Base-by-base conservation (phyloP, 1,140 invertebrate genomes). In the Mycetomoellerius zeteki region DNA sequence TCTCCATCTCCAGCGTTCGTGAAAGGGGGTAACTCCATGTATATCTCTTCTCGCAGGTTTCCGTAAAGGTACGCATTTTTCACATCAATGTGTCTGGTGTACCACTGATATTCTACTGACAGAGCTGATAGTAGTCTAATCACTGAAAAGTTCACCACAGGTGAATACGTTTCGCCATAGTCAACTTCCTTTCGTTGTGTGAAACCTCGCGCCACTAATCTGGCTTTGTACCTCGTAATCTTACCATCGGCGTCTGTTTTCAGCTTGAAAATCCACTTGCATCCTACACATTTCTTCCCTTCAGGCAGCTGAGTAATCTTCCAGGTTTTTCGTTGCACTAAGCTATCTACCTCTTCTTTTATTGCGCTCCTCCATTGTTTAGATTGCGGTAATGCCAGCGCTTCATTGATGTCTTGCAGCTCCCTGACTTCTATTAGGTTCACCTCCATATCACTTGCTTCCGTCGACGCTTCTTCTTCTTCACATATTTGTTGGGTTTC, bases 151-250 rank as follows among this genome's bases (percentile, higher is more conserved):
- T 27, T 81, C 5, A 27, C 37, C 1, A 84, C 86, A 0, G 62
- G 60, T 1, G 30, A 47, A 19, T 75, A 82, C 24, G 76, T 64
- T 5, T 84, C 78, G 0, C 0, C 2, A 24, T 87, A 84, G 14
- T 87, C 71, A 10, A 84, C n/a, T 5, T 43, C 50, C 1, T 58
- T 75, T 6, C 60, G 16, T 64, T 87, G 72, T 0, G 10, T 0
- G 19, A 76, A 76, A 0, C 80, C 86, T 14, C 60, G 58, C 0
- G 78, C 86, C 0, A 87, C 78, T n/a, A 87, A 10, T 43, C 86
- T 58, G 0, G 86, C 71, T 27, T 84, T 87, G 14, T 76, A 84
- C 16, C 72, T 58, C 2, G 8, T 5, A 0, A 69, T 8, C 37
- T 52, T 75, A 1, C 60, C 69, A 2, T 50, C 24, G 3, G 56